Evolutionary conservation across 2,797 vertebrate genomes (phyloP).

Genomic region (Melanotaenia nigrans): DNA sequence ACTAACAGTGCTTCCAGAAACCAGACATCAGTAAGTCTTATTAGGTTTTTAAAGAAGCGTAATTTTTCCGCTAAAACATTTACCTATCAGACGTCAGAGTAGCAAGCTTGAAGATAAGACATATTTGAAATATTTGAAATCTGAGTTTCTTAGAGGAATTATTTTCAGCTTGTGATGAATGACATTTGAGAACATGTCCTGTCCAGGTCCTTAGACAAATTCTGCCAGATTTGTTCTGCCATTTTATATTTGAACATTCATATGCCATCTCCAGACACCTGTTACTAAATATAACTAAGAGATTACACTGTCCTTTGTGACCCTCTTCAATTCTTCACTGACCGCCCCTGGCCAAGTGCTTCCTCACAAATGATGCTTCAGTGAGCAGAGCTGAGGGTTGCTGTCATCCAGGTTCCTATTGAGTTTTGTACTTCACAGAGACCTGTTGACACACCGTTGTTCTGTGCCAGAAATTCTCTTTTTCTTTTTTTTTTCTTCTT

Average conservation of each 20-base stretch:
- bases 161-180: constrained; percentile 8
- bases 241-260: constrained; percentile 16
- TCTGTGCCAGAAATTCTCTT: constrained; percentile 17
- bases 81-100: constrained; percentile 30
- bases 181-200: neutral
- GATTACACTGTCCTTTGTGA: constrained; percentile 33
- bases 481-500: constrained; percentile 36
- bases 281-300: constrained; percentile 29
- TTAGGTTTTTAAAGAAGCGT: neutral
- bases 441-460: constrained; percentile 20
- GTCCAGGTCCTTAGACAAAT: constrained; percentile 2
- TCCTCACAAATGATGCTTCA: constrained; percentile 35
- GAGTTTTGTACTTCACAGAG: constrained; percentile 6
- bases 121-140: too few species aligned
- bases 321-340: constrained; percentile 35
- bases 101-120: constrained; percentile 51
- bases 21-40: constrained; percentile 1
- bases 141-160: too few species aligned
- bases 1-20: constrained; percentile 10
- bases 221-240: constrained; percentile 18
- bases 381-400: constrained; percentile 23
- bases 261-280: constrained; percentile 24
- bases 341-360: constrained; percentile 24
- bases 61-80: constrained; percentile 21
- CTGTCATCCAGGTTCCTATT: constrained; percentile 26